A percentile compares a stretch with the other conserved stretches of the same genome.
Conservation (phyloP, 2,113 vertebrate genomes). For the Pterophyllum scalare region DNA sequence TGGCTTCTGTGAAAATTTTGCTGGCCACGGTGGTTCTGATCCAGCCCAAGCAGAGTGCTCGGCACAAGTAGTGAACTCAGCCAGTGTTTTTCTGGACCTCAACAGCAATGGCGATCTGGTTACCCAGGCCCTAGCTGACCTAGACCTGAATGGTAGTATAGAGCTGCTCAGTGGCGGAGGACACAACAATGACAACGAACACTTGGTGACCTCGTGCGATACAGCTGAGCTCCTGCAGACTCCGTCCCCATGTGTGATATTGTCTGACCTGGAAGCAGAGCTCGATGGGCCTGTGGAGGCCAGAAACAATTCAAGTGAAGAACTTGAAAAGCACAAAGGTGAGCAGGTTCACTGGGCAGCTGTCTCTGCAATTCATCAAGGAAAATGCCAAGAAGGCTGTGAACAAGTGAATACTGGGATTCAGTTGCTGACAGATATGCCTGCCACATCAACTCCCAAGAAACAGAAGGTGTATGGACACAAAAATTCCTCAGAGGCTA, state of each 20-base stretch:
- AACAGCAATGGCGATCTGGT: conserved; percentile 75
- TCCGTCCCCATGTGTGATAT: conserved; percentile 41
- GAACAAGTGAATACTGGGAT: conserved; percentile 12
- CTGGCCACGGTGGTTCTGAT: conserved; percentile 51
- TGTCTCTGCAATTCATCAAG: conserved; percentile 60
- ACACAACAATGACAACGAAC: conserved; percentile 16
- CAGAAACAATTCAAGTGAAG: not conserved
- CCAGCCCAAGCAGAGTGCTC: conserved; percentile 52
- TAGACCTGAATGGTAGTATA: conserved; percentile 69
- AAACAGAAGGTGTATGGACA: conserved; percentile 56
- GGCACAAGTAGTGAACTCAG: conserved; percentile 50
- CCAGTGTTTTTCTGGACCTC: conserved; percentile 78
- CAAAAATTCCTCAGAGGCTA: not conserved
- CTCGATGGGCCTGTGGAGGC: not conserved
- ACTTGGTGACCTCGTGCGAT: conserved; percentile 63
- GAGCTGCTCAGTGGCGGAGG: conserved; percentile 38
- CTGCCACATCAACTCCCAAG: conserved; percentile 88
- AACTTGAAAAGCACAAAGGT: not conserved
- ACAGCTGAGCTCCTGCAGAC: conserved; percentile 64
- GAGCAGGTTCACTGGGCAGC: conserved; percentile 48
- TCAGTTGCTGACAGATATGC: conserved; percentile 54
- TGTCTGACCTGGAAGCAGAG: conserved; percentile 55
- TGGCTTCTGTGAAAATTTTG: conserved; percentile 80
- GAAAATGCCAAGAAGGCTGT: conserved; percentile 37
- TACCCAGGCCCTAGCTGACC: conserved; percentile 70